Base-by-base conservation (phyloP, 2,888 invertebrate species). In the Agrochola lychnidis region DNA sequence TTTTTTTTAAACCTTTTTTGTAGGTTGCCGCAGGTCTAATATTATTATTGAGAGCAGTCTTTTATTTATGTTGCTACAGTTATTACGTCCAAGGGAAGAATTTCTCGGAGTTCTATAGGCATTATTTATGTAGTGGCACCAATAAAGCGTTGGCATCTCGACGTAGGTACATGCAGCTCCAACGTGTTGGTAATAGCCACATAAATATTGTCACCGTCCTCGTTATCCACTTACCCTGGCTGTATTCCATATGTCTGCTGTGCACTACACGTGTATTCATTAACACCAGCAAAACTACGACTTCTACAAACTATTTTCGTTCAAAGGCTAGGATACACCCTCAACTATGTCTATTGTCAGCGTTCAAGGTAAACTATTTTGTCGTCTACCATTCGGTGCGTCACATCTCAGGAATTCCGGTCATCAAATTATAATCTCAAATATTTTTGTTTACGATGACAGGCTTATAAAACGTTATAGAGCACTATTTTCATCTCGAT, bases 401-500 rank as follows among this genome's bases (percentile, higher is more conserved):
- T 90, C 90, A 91, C 64, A 59, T 64, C 48, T 69, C 48, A 78
- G 84, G 83, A 80, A 89, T 89, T 73, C 81, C 72, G 70, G 70
- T 72, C 72, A 79, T 82, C 84, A 81, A 84, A 82, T 85, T 86
- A 77, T 82, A 75, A 81, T 77, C 73, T 78, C 66, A 57, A 73
- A 83, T 83, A 82, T 80, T 84, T 82, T 84, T 87, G 88, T 89
- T 89, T 86, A 87, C 77, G 84, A 83, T 81, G 86, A 86, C 79
- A 81, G 76, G 59, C 70, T 76, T 82, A 82, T 81, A 81, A 88
- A 87, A 89, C 89, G 87, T 83, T 89, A 90, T 67, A 79, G 78
- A 93, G 89, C 91, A 92, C 90, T 92, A 94, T 93, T 93, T 94
- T 91, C 91, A 92, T 93, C 91, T 90, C 87, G 90, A 92, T 91